These are phyloP conservation scores for Eristalis pertinax DNA, from an alignment of 2,888 invertebrate genomes.

Conservation along the genomic window DNA sequence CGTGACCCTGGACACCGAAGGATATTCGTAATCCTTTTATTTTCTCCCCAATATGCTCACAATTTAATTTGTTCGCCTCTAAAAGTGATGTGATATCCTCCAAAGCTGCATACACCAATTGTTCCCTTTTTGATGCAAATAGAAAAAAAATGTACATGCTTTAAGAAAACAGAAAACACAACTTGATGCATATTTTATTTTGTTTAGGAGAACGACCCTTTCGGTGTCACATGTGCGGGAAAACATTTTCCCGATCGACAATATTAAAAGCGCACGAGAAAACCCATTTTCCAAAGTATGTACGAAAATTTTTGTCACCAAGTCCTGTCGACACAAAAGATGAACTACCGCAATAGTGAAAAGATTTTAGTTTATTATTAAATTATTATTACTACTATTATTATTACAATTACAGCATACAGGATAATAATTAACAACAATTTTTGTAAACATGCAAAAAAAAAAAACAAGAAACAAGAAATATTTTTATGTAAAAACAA, in stretches of 20 bases:
- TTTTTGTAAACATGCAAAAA: slow-evolving; percentile 59
- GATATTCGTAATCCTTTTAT: too few relatives aligned
- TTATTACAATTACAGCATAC: slow-evolving; percentile 79
- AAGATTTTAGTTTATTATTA: slow-evolving; percentile 81
- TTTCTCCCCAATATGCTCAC: too few relatives aligned
- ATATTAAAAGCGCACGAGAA: slow-evolving; percentile 96
- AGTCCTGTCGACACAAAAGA: slow-evolving; percentile 92
- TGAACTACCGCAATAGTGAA: slow-evolving; percentile 89
- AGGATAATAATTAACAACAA: slow-evolving; percentile 75
- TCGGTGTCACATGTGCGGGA: slow-evolving; percentile 93
- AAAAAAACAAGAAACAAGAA: slow-evolving; percentile 37
- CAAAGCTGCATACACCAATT: not conserved
- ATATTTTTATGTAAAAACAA: slow-evolving; percentile 64
- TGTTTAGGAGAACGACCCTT: slow-evolving; percentile 91
- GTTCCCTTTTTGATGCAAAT: not conserved
- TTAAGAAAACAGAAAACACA: not conserved
- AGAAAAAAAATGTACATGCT: not conserved
- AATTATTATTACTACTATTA: slow-evolving; percentile 81
- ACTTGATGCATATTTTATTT: slow-evolving; percentile 15
- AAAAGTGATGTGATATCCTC: too few relatives aligned
- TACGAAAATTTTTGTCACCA: slow-evolving; percentile 93
- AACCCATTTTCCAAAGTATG: slow-evolving; percentile 95
- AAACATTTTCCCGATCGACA: slow-evolving; percentile 94
- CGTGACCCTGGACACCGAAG: too few relatives aligned
- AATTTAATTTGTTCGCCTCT: too few relatives aligned